Evolutionary conservation across 1,140 invertebrate species (phyloP), one percentile per base, ranked within the genome.

Genomic region (Drosophila orena): DNA sequence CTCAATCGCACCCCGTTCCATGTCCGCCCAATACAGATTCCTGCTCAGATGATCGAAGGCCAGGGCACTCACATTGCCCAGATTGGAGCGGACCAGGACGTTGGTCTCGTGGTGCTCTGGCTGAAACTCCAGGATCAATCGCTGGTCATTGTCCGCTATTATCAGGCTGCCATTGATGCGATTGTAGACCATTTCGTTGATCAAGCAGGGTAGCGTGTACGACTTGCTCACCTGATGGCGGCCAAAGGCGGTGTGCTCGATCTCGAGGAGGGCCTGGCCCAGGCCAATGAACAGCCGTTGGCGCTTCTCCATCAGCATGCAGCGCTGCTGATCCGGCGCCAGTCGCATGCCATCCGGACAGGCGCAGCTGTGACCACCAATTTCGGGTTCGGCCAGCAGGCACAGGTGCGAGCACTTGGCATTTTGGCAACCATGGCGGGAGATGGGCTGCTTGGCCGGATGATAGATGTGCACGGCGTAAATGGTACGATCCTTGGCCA

Each of bases 361-460:
- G 6, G 94, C 95, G 92, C 98, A 99, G 0, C 93, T 93, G 79
- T 95, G 95, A 0, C 91, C 93, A 0, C 81, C 92, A 22, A 93
- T 92, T 1, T 81, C 92, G 43, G 93, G 93, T 1, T 95, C 94
- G 4, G 94, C 94, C 34, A 98, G 91, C 2, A 98, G 91, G 81
- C 98, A 98, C 17, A 98, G 89, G 85, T 98, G 95, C 20, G 95
- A 95, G 89, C 98, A 98, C 1, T 93, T 89, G 35, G 94, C 92
- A 46, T 92, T 74, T 17, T 83, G 81, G 91, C 98, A 99, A 6
- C 96, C 96, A 93, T 97, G 97, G 0, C 0, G 5, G 5, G 90
- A 81, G n/a, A 92, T 81, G 2, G 91, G 92, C 71, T 94, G 93
- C 55, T 96, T 91, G 0, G 94, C 92, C 2, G 95, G 94, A 89